Evolutionary conservation across 2,888 invertebrate species (phyloP), one percentile per base, ranked within the genome.

Genomic region (Lycocerus yunnanus): DNA sequence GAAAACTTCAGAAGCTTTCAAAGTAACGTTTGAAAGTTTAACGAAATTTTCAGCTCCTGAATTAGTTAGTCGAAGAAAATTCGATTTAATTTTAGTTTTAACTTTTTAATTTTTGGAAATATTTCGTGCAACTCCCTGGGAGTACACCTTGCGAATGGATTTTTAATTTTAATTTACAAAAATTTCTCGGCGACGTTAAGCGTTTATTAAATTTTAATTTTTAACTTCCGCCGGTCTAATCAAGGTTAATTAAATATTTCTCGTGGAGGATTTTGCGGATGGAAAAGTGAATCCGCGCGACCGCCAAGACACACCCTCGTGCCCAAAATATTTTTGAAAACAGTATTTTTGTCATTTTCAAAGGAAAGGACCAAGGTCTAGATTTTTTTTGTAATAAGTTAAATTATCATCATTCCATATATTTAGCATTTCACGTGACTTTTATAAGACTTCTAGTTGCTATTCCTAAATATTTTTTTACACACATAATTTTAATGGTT

Each of bases 401-500:
- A 85, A 82, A 82, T 82, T 81, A 85, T 86, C 43, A 43, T 43
- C 86, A 87, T 87, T 87, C 86, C 86, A 86, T 82, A 81, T 79
- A 73, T 79, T 81, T 84, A 83, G 83, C 83, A 84, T 84, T 85
- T 86, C 84, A 85, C 84, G 83, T 84, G 81, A 81, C 79, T 81
- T 43, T 80, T 81, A 84, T 83, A 86, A 86, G 86, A 87, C 86
- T 86, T 86, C 80, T 86, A 85, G 84, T 85, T 85, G 83, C 83
- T 85, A 85, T 86, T 87, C 85, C 85, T 86, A 85, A 83, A 73
- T 86, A 86, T 86, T 86, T 86, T 86, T 86, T 86, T 86, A 86
- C 84, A 85, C 84, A 84, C 82, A 74, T 77, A 79, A 61, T 66
- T 77, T 76, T 71, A 73, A 58, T 74, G 72, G 71, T 75, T 77